These are phyloP conservation scores for Endotricha flammealis DNA, from an alignment of 2,888 invertebrate genomes.

Conservation along the genomic window DNA sequence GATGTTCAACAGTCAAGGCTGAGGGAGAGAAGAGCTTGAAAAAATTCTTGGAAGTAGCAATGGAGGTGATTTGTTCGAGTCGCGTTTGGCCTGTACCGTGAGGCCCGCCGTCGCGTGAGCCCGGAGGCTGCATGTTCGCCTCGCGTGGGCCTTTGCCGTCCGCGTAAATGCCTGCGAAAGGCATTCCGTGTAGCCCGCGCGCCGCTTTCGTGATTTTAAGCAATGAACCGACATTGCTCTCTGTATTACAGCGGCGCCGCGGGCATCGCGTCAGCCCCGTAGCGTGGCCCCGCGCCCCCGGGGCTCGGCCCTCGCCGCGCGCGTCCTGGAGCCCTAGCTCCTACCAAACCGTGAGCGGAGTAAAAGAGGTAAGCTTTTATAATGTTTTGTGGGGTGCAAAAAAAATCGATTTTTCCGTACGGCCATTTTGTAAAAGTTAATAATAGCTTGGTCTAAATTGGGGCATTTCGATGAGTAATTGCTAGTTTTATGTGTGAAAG, in stretches of 20 bases:
- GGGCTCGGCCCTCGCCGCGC: conserved; percentile 50
- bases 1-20: conserved; percentile 50
- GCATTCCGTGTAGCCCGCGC: conserved; percentile 35
- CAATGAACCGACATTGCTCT: no score
- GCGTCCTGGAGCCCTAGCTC: conserved; percentile 72
- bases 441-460: conserved; percentile 24
- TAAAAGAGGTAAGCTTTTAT: conserved; percentile 60
- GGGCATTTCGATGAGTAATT: conserved; percentile 10
- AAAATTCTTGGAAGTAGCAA: conserved; percentile 14
- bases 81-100: conserved; percentile 62
- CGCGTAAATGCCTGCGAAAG: conserved; percentile 34
- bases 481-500: no score
- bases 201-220: conserved; percentile 62
- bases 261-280: conserved; percentile 61
- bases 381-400: conserved; percentile 45
- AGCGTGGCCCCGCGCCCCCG: conserved; percentile 58
- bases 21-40: conserved; percentile 28
- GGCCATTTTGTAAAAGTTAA: conserved; percentile 60
- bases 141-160: conserved; percentile 58
- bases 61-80: conserved; percentile 26
- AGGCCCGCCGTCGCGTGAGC: conserved; percentile 61
- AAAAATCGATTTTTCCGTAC: conserved; percentile 46
- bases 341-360: conserved; percentile 48
- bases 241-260: conserved; percentile 69
- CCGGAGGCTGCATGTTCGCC: conserved; percentile 67